phyloP scores from a whole-genome alignment of 1,140 invertebrate species.

The Kradibia gibbosae region DNA sequence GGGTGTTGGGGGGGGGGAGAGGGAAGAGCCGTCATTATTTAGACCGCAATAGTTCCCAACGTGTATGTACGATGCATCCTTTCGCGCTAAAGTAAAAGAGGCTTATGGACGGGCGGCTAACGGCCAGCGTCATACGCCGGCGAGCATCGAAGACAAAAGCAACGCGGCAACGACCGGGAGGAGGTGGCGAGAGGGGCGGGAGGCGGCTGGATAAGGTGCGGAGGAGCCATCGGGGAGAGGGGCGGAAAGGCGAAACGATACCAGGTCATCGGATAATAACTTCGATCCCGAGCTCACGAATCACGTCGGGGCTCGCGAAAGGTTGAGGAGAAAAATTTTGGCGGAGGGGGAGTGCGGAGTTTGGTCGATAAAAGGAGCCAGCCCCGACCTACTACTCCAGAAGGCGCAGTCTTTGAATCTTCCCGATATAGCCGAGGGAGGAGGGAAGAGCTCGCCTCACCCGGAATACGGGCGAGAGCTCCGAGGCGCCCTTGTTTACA shows the following conservation, averaged over 20 bases:
- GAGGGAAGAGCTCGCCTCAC: neutral
- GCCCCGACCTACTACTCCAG: constrained; percentile 41
- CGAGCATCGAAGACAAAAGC: too few relatives aligned
- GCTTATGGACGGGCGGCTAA: too few relatives aligned
- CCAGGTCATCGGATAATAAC: constrained; percentile 22
- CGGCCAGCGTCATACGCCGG: too few relatives aligned
- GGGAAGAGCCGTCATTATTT: too few relatives aligned
- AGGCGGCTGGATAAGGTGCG: neutral
- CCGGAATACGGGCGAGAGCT: neutral
- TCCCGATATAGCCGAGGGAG: constrained; percentile 21
- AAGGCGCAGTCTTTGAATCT: constrained; percentile 39
- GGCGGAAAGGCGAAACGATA: neutral
- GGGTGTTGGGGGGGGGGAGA: too few relatives aligned
- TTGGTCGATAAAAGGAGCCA: constrained; percentile 48
- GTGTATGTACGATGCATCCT: too few relatives aligned
- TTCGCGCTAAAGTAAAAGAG: too few relatives aligned
- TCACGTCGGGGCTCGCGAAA: constrained; percentile 1
- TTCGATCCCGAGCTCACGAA: constrained; percentile 7
- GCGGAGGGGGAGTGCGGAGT: constrained; percentile 30
- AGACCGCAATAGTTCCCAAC: too few relatives aligned
- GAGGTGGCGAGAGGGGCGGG: neutral
- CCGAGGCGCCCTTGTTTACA: neutral
- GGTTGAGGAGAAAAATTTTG: constrained; percentile 42
- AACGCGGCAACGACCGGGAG: too few relatives aligned
- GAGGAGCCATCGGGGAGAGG: neutral